Evolutionary conservation across 1,140 invertebrate species (phyloP).

Genomic region (Ridgeia piscesae): DNA sequence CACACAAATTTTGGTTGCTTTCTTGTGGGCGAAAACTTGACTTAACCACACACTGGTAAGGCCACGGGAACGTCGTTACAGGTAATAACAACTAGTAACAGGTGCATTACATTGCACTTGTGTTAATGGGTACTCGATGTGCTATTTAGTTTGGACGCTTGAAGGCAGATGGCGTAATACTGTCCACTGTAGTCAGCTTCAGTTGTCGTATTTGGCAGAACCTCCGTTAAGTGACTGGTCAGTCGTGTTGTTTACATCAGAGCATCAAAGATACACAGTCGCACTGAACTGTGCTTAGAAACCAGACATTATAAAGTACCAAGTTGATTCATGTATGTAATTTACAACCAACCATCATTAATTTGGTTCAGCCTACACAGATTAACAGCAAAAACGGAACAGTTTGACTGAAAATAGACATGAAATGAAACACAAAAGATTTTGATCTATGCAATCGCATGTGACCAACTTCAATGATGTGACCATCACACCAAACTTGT

Average conservation of each 20-base stretch:
- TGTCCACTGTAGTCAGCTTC: background rate
- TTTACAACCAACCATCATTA: too few species aligned
- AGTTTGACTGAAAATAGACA: too few species aligned
- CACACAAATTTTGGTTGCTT: background rate
- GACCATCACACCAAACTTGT: background rate
- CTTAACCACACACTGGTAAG: background rate
- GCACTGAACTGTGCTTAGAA: too few species aligned
- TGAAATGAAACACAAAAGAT: too few species aligned
- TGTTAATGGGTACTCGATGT: background rate
- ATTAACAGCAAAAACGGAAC: too few species aligned
- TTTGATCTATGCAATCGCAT: too few species aligned
- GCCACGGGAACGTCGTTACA: background rate
- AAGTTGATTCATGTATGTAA: too few species aligned
- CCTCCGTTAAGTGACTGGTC: background rate
- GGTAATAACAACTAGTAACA: background rate
- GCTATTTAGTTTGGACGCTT: background rate
- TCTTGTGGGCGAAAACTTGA: background rate
- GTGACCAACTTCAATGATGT: background rate
- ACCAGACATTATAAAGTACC: too few species aligned
- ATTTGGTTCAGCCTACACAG: too few species aligned
- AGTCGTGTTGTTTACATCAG: background rate
- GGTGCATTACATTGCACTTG: background rate
- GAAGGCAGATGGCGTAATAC: background rate
- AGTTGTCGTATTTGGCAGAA: background rate
- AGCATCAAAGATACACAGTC: background rate